These are phyloP conservation scores for Hemibagrus wyckioides DNA, from an alignment of 2,113 vertebrate genomes.

Conservation along the genomic window DNA sequence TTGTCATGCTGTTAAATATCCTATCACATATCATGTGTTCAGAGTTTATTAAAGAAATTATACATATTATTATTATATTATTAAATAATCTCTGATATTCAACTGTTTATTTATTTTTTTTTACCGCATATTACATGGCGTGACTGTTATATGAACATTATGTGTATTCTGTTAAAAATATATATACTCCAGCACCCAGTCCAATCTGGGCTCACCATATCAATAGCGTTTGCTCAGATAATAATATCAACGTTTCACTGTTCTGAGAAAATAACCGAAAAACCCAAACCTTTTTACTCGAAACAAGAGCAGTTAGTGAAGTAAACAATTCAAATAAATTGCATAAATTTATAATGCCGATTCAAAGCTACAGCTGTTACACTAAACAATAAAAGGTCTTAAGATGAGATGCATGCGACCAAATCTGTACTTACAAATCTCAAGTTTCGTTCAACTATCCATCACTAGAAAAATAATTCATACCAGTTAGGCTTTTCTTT, in stretches of 20 bases:
- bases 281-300: not conserved
- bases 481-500: not conserved
- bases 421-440: not conserved
- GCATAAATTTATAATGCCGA: not conserved
- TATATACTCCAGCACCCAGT: not conserved
- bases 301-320: not conserved
- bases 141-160: not conserved
- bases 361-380: not conserved
- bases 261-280: not conserved
- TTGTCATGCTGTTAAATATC: not conserved
- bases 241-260: not conserved
- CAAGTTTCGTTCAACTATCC: not conserved
- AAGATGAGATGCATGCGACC: no score
- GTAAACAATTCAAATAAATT: not conserved
- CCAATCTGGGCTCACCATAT: not conserved
- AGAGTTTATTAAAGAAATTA: not conserved
- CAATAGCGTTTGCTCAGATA: not conserved
- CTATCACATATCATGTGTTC: not conserved
- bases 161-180: not conserved
- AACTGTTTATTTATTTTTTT: no score
- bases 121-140: not conserved
- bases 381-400: not conserved
- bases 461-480: not conserved
- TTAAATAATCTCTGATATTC: no score
- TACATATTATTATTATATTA: no score